These are phyloP conservation scores for Sebastolobus alascanus DNA, from an alignment of 2,797 vertebrate species.

Conservation along the genomic window DNA sequence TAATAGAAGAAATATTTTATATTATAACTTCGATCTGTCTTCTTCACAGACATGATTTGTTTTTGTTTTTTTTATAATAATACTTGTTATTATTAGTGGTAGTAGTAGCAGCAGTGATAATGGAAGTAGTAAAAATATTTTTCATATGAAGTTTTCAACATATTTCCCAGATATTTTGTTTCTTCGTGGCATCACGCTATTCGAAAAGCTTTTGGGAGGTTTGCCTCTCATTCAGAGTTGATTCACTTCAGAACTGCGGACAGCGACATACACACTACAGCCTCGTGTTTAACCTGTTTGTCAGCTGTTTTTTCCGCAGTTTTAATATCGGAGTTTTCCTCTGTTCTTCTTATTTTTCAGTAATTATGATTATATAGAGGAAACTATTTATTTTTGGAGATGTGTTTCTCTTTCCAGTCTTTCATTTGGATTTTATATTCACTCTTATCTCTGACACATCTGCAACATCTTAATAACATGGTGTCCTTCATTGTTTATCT, in stretches of 20 bases:
- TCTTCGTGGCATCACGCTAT: neutral
- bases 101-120: neutral
- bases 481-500: neutral
- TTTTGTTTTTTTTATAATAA: too few relatives aligned
- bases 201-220: neutral
- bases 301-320: neutral
- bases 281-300: neutral
- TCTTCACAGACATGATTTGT: too few relatives aligned
- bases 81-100: too few relatives aligned
- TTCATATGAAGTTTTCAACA: neutral
- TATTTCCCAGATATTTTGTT: neutral
- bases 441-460: neutral
- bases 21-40: too few relatives aligned
- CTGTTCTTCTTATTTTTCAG: too few relatives aligned
- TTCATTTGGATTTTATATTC: neutral
- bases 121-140: neutral
- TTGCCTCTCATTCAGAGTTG: neutral
- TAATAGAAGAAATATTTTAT: too few relatives aligned
- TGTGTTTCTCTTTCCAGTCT: neutral
- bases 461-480: too few relatives aligned
- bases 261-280: neutral
- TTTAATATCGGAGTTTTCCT: fast-evolving
- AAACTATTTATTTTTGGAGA: fast-evolving
- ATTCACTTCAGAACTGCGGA: neutral
- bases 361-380: fast-evolving